A percentile compares a stretch with the other conserved stretches of the same genome.
phyloP scores from a whole-genome alignment of 2,797 vertebrate genomes.

The Pangasius krempfi region DNA sequence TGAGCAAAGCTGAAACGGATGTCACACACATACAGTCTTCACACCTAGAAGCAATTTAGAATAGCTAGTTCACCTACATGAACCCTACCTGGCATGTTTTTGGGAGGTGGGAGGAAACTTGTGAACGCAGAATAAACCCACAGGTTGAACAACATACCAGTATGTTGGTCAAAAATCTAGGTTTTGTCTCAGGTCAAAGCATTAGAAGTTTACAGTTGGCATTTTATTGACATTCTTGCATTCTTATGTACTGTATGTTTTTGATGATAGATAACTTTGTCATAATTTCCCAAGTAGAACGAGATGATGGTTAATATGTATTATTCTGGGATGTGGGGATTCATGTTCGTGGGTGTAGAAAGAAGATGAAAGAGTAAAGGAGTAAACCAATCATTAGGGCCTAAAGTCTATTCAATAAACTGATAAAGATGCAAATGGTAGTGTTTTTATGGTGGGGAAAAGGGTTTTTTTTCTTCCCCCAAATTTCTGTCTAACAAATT shows the following conservation, averaged over 20 bases:
- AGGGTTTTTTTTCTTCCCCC: background rate
- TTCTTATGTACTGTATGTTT: background rate
- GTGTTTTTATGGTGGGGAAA: background rate
- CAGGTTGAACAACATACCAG: too few species aligned
- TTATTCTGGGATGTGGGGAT: background rate
- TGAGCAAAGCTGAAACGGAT: background rate
- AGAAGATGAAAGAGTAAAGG: background rate
- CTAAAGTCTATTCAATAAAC: background rate
- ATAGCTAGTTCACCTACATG: background rate
- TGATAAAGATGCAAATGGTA: background rate
- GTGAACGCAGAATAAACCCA: background rate
- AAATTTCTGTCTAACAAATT: background rate
- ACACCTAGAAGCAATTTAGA: background rate
- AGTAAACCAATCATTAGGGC: background rate
- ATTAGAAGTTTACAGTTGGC: background rate
- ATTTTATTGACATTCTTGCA: background rate
- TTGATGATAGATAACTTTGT: background rate
- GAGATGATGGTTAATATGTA: background rate
- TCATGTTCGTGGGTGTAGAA: background rate
- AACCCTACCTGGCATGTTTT: background rate
- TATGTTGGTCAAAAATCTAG: background rate
- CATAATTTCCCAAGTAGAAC: background rate
- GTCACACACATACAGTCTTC: background rate
- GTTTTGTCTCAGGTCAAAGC: background rate
- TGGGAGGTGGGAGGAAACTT: background rate